A percentile compares a stretch with the other conserved stretches of the same genome.
These are phyloP conservation scores for Mnemiopsis leidyi DNA, from an alignment of 37 sponge, comb jelly and placozoan species.

Conservation along the genomic window DNA sequence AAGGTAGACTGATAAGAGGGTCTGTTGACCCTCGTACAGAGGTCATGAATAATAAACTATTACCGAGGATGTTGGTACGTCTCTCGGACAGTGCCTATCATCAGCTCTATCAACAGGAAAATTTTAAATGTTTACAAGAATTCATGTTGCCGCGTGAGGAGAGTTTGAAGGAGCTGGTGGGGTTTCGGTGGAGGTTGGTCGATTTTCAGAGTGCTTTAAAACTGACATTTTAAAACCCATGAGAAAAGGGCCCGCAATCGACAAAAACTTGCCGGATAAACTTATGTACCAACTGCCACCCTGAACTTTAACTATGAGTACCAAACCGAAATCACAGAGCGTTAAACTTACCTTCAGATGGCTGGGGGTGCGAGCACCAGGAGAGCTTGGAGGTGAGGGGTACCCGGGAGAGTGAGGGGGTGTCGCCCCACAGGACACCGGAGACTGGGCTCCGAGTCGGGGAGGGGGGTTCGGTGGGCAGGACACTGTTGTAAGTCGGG, in stretches of 20 bases:
- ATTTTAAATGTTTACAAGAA: not conserved
- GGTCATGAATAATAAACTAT: too few relatives aligned
- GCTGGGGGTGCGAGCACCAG: not conserved
- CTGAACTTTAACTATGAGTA: too few relatives aligned
- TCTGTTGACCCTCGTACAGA: too few relatives aligned
- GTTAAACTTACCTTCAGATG: not conserved
- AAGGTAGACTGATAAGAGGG: not conserved
- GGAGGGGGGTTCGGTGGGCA: constrained; percentile 30
- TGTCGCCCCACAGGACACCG: constrained; percentile 27
- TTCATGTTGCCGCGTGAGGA: not conserved
- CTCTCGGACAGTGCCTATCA: too few relatives aligned
- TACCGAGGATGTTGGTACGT: too few relatives aligned
- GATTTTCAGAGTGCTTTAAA: not conserved
- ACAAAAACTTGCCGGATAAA: too few relatives aligned
- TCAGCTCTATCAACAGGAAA: not conserved
- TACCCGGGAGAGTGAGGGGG: constrained; percentile 35
- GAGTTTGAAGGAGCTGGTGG: not conserved
- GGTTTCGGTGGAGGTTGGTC: not conserved
- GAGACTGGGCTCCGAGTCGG: constrained; percentile 38
- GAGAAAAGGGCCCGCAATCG: not conserved
- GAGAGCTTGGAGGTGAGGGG: constrained; percentile 37
- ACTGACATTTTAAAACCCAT: not conserved
- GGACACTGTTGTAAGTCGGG: not conserved
- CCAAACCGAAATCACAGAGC: not conserved
- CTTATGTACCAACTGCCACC: too few relatives aligned